Base-by-base conservation (phyloP, 1,140 invertebrate genomes). In the Nautilus pompilius region DNA sequence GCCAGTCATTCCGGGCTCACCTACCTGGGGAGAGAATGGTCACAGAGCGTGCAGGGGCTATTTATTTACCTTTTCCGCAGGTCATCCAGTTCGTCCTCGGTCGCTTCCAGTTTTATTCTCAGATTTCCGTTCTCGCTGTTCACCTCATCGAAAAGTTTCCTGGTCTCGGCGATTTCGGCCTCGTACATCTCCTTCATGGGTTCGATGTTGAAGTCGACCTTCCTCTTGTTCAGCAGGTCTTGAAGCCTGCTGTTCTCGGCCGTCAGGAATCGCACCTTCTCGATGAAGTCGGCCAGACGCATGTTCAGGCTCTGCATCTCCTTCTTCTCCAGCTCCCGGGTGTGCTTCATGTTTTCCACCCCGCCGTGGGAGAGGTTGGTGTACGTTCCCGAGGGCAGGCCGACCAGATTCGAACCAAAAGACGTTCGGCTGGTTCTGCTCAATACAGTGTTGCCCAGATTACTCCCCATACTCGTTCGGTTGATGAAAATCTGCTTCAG, bases 171-270 rank as follows among this genome's bases (percentile, higher is more conserved):
- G 62, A 86, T 62, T 60, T 86, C 85, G 17, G 73, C 75, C 54
- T 85, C 84, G 70, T 84, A 86, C 79, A 85, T 84, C 33, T 78
- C 73, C 68, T 84, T 83, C 55, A 86, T 78, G 59, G 73, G 78
- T 46, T 64, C 72, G 1, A 82, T 81, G 70, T 85, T 84, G 60
- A 82, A 79, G 28, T 85, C 85, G 78, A 80, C 84, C 68, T 83
- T 78, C 30, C 75, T 75, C 26, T 72, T 68, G 8, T 81, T 73
- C 32, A 84, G 66, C 61, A 83, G 82, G 49, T 74, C 70, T 17
- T 66, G 78, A 26, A 83, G 63, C 53, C 82, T 83, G 53, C 77
- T 75, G 65, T 84, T 84, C 63, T 83, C 81, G n/a, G 82, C 81
- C 60, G 84, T 83, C 8, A 84, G 67, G 63, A 82, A 84, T 30